Conservation (phyloP, 1,140 invertebrate genomes). For the Lordiphosa collinella region DNA sequence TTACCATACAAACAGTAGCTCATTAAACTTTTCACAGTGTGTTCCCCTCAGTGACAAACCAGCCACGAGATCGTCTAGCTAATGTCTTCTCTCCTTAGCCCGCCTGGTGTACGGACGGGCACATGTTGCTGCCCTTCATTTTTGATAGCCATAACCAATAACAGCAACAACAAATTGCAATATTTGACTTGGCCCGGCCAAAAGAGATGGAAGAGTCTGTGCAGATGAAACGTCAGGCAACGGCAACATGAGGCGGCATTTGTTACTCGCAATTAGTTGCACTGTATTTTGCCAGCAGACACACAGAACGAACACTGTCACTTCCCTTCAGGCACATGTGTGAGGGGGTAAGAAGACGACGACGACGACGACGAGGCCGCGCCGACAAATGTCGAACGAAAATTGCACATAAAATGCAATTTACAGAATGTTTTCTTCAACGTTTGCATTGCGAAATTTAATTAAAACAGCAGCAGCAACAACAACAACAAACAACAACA, state of each 20-base stretch:
- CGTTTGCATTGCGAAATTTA: constrained; percentile 73
- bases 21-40: constrained; percentile 10
- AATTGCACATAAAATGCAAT: constrained; percentile 74
- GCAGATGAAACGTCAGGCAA: constrained; percentile 50
- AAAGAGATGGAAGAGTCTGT: constrained; percentile 2
- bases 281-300: constrained; percentile 57
- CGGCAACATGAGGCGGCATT: constrained; percentile 74
- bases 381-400: constrained; percentile 63
- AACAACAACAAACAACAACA: constrained; percentile 32
- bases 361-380: constrained; percentile 17
- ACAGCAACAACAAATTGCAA: constrained; percentile 1
- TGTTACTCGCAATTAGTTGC: constrained; percentile 77
- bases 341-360: background rate
- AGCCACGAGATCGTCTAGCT: background rate
- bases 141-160: constrained; percentile 24
- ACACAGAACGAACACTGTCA: constrained; percentile 6
- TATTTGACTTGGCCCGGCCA: constrained; percentile 9
- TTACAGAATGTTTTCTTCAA: constrained; percentile 76
- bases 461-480: constrained; percentile 59
- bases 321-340: background rate
- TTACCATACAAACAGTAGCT: constrained; percentile 1
- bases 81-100: constrained; percentile 10
- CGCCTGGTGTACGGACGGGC: constrained; percentile 9
- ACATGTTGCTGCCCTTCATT: constrained; percentile 71
- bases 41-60: constrained; percentile 27